phyloP scores from a whole-genome alignment of 2,888 invertebrate species.

The Drosophila rellima region DNA sequence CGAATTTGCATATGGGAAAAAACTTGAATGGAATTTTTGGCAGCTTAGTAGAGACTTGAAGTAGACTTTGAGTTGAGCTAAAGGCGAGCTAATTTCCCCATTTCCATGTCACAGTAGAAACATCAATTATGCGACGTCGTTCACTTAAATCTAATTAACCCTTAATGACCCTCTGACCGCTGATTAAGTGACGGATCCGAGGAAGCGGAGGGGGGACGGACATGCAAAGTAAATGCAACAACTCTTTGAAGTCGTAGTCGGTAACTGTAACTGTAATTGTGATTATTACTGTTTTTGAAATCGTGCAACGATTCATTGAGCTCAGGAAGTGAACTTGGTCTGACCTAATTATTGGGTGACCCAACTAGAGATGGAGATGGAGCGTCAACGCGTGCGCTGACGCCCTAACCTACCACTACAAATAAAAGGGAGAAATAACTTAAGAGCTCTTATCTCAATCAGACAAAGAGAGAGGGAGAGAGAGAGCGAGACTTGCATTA shows the following conservation, averaged over 20 bases:
- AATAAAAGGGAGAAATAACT: conserved; percentile 7
- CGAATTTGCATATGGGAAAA: conserved; percentile 65
- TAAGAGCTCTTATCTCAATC: conserved; percentile 30
- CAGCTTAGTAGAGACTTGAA: conserved; percentile 26
- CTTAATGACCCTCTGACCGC: conserved; percentile 80
- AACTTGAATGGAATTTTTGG: conserved; percentile 20
- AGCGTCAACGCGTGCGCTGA: conserved; percentile 51
- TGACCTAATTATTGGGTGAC: conserved; percentile 66
- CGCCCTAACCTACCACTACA: conserved; percentile 76
- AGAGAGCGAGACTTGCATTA: not conserved
- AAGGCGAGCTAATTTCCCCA: conserved; percentile 60
- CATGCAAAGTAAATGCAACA: conserved; percentile 73
- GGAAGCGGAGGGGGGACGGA: conserved; percentile 41
- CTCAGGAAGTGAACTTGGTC: conserved; percentile 72
- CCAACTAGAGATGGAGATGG: conserved; percentile 1
- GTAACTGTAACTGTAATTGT: conserved; percentile 36
- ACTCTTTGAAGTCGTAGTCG: conserved; percentile 57
- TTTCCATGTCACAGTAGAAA: conserved; percentile 57
- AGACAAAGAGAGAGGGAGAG: not conserved
- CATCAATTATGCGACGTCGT: conserved; percentile 71
- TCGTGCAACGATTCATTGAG: conserved; percentile 55
- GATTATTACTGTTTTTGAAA: conserved; percentile 47
- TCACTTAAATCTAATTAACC: conserved; percentile 84
- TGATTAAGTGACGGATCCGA: conserved; percentile 62
- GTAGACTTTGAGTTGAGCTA: conserved; percentile 18